Conservation (phyloP, 2,888 invertebrate species). For the Tinea semifulvella region DNA sequence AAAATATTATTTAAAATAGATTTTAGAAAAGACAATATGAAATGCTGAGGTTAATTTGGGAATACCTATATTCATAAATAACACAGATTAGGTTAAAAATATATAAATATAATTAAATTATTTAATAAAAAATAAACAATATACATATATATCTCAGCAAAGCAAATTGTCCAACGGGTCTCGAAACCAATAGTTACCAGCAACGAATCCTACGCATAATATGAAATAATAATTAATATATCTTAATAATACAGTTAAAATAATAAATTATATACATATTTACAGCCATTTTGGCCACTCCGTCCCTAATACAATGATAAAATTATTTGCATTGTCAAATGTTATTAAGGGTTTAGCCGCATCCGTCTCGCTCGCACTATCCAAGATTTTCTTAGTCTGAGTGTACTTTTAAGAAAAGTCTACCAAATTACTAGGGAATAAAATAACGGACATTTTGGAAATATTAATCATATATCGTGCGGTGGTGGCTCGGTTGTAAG, state of each 20-base stretch:
- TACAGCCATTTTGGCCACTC: not conserved
- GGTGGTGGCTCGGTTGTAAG: no score
- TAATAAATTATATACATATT: constrained; percentile 3
- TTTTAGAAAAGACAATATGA: not conserved
- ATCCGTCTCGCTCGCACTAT: no score
- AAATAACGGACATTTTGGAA: no score
- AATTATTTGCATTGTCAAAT: no score
- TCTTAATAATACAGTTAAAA: not conserved
- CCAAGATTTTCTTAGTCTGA: no score
- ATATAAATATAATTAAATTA: not conserved
- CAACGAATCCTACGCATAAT: constrained; percentile 40
- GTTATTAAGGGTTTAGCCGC: no score
- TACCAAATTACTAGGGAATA: no score
- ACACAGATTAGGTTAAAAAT: not conserved
- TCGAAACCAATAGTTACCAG: constrained; percentile 61
- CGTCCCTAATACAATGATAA: constrained; percentile 4
- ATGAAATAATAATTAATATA: no score
- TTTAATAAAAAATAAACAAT: no score
- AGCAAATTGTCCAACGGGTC: not conserved
- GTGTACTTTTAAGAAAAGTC: no score
- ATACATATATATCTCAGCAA: no score
- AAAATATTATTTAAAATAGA: constrained; percentile 15
- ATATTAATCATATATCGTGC: no score
- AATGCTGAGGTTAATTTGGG: not conserved
- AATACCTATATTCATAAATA: not conserved